phyloP scores from a whole-genome alignment of 2,113 vertebrate genomes.

The Panthera tigris region DNA sequence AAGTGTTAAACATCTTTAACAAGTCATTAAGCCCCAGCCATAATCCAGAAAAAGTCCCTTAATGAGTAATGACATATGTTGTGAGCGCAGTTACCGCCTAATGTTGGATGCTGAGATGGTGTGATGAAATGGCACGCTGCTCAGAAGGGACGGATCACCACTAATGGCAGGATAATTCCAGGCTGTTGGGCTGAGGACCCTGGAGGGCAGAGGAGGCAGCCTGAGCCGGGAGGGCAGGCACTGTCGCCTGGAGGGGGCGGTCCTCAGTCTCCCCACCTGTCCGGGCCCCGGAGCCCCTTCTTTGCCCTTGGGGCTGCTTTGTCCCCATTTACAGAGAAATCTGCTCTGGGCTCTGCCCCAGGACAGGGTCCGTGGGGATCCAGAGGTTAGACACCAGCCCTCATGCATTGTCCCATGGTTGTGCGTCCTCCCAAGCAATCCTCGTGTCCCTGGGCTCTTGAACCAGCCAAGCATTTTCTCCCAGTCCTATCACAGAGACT shows the following conservation, averaged over 20 bases:
- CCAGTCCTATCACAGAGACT: not conserved
- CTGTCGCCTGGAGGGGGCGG: not conserved
- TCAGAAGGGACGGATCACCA: slow-evolving; percentile 95
- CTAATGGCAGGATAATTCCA: slow-evolving; percentile 97
- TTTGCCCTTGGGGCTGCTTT: not conserved
- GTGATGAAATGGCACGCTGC: slow-evolving; percentile 92
- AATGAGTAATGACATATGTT: slow-evolving; percentile 99
- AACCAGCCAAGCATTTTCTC: not conserved
- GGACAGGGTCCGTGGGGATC: not conserved
- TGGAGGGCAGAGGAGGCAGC: slow-evolving; percentile 78
- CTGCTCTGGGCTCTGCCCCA: not conserved
- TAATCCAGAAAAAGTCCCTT: slow-evolving; percentile 94
- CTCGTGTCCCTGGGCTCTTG: not conserved
- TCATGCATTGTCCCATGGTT: fast-evolving
- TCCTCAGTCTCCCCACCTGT: not conserved
- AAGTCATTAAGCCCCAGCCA: slow-evolving; percentile 96
- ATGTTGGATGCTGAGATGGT: slow-evolving; percentile 89
- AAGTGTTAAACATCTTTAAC: slow-evolving; percentile 99
- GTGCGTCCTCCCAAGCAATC: not conserved
- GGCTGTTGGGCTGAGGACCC: slow-evolving; percentile 87
- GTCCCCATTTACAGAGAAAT: not conserved
- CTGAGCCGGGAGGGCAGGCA: not conserved
- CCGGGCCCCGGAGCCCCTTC: not conserved
- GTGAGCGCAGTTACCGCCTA: slow-evolving; percentile 95
- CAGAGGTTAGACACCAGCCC: not conserved